phyloP scores from a whole-genome alignment of 2,888 invertebrate species.

The Stenichneumon culpator region DNA sequence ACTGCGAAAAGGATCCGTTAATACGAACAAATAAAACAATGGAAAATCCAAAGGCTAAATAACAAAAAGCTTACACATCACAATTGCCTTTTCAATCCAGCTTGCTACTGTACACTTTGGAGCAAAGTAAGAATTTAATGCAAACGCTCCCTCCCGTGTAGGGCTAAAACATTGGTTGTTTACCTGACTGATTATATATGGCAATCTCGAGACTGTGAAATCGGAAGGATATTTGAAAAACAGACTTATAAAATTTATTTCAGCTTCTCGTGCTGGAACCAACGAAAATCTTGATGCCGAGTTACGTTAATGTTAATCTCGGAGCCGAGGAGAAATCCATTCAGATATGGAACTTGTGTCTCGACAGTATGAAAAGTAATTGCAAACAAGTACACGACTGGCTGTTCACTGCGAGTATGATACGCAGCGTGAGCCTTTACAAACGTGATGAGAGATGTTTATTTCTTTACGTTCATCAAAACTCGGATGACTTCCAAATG shows the following conservation, averaged over 20 bases:
- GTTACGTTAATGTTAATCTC: slow-evolving; percentile 97
- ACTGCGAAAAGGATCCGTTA: slow-evolving; percentile 73
- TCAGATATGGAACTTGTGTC: slow-evolving; percentile 94
- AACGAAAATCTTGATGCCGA: slow-evolving; percentile 96
- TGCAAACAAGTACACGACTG: slow-evolving; percentile 97
- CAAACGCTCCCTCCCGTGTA: slow-evolving; percentile 22
- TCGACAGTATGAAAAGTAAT: slow-evolving; percentile 91
- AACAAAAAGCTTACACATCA: slow-evolving; percentile 68
- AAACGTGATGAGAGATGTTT: slow-evolving; percentile 98
- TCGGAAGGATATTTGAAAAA: slow-evolving; percentile 12
- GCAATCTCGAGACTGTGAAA: neutral
- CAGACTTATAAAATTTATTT: slow-evolving; percentile 67
- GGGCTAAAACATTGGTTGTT: slow-evolving; percentile 34
- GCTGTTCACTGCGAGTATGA: slow-evolving; percentile 96
- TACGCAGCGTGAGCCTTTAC: slow-evolving; percentile 96
- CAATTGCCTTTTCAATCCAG: slow-evolving; percentile 74
- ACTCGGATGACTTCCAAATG: slow-evolving; percentile 99
- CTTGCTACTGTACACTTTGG: slow-evolving; percentile 76
- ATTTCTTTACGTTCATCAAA: slow-evolving; percentile 98
- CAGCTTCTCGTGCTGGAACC: slow-evolving; percentile 95
- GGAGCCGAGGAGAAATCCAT: slow-evolving; percentile 97
- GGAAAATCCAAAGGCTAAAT: slow-evolving; percentile 66
- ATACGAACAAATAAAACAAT: slow-evolving; percentile 40
- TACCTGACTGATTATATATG: slow-evolving; percentile 1
- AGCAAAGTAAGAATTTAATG: slow-evolving; percentile 75